Percentiles rank a stretch among this genome's conserved stretches.
These are phyloP conservation scores for Streptopelia turtur DNA, from an alignment of 2,797 vertebrate genomes.

Conservation along the genomic window DNA sequence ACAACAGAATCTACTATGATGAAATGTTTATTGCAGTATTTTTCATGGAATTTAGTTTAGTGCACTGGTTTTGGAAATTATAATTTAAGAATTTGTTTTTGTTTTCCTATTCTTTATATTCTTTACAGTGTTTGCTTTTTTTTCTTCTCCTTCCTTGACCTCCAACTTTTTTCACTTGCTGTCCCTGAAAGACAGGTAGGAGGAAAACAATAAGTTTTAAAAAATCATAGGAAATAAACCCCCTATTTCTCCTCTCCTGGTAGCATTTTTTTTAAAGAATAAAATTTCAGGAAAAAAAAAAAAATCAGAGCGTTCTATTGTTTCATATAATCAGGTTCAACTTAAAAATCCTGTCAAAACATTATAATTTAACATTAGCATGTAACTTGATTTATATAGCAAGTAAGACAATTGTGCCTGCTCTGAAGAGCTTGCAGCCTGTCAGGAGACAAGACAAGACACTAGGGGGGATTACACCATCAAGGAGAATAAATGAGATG, in stretches of 20 bases:
- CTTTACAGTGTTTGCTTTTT: not conserved
- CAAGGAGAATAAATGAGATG: conserved; percentile 60
- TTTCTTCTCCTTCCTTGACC: not conserved
- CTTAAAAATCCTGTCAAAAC: conserved; percentile 68
- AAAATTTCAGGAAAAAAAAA: conserved; percentile 14
- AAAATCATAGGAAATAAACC: not conserved
- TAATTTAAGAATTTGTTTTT: not conserved
- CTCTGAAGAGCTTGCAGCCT: conserved; percentile 63
- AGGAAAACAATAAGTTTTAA: not conserved
- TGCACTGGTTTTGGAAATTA: not conserved
- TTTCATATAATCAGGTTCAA: conserved; percentile 64
- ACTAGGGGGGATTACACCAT: conserved; percentile 41
- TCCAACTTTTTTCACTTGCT: not conserved
- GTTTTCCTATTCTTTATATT: not conserved
- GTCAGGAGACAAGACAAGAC: conserved; percentile 64
- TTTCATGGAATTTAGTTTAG: not conserved
- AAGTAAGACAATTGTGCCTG: conserved; percentile 58
- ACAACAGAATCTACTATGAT: not conserved
- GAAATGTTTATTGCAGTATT: not conserved
- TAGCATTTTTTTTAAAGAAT: not conserved
- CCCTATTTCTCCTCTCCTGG: not conserved
- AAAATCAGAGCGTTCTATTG: conserved; percentile 16
- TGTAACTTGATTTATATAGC: conserved; percentile 61
- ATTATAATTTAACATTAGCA: conserved; percentile 59
- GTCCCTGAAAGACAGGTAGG: not conserved